phyloP scores from a whole-genome alignment of 2,888 invertebrate genomes.

The Glyphotaelius pellucidus region DNA sequence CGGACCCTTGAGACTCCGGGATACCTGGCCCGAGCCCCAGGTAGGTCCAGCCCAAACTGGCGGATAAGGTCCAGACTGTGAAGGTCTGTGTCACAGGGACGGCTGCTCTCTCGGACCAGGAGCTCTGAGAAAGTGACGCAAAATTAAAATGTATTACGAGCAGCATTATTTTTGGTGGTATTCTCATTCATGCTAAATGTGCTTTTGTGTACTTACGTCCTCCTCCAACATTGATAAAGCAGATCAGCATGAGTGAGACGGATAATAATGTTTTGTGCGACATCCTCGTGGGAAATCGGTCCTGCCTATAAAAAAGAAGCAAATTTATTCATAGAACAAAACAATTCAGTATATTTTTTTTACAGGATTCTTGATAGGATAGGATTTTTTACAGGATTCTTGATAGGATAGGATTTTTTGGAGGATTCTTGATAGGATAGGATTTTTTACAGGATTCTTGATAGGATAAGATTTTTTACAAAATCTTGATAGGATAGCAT shows the following conservation, averaged over 20 bases:
- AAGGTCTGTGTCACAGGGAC: conserved; percentile 86
- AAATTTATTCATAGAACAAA: neutral
- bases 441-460: too few species aligned
- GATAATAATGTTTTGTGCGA: neutral
- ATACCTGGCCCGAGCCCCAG: conserved; percentile 77
- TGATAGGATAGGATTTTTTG: too few species aligned
- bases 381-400: too few species aligned
- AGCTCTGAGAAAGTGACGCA: conserved; percentile 58
- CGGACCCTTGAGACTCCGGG: conserved; percentile 83
- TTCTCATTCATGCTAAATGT: too few species aligned
- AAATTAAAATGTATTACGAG: neutral
- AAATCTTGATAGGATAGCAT: too few species aligned
- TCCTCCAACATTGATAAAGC: conserved; percentile 32
- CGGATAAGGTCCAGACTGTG: conserved; percentile 90
- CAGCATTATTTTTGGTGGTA: too few species aligned
- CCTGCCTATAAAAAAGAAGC: conserved; percentile 14
- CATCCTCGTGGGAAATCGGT: neutral
- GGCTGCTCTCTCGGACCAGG: conserved; percentile 67
- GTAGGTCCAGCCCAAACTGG: conserved; percentile 83
- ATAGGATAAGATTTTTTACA: too few species aligned
- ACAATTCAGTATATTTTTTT: neutral
- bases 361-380: too few species aligned
- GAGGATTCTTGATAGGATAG: too few species aligned
- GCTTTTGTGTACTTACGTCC: conserved; percentile 34
- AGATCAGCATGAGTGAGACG: neutral